Evolutionary conservation across 1,140 invertebrate genomes (phyloP).

Genomic region (Bombus huntii): DNA sequence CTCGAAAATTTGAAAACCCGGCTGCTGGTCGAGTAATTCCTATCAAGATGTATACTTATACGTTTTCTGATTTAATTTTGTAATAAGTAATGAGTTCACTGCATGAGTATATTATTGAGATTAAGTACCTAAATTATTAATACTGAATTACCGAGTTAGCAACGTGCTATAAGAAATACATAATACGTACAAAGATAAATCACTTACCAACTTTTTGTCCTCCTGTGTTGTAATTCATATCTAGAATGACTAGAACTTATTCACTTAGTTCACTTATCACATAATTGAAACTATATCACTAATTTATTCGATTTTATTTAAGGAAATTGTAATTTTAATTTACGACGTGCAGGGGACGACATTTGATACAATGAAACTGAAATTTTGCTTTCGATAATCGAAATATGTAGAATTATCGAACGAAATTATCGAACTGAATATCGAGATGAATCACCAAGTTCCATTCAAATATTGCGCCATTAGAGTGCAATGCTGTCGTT

Average conservation of each 20-base stretch:
- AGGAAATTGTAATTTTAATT: not conserved
- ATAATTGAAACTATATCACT: not conserved
- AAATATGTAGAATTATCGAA: conserved; percentile 12
- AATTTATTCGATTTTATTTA: not conserved
- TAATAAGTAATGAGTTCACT: not conserved
- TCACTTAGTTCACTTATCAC: not conserved
- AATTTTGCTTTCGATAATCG: not conserved
- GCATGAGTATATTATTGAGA: not conserved
- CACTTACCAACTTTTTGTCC: not conserved
- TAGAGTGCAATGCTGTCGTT: not conserved
- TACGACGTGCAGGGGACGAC: no score
- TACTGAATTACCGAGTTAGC: not conserved
- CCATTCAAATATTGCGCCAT: no score
- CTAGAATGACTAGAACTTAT: no score
- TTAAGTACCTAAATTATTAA: not conserved
- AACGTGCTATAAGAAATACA: not conserved
- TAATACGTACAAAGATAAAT: not conserved
- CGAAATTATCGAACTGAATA: conserved; percentile 6
- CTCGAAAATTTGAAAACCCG: conserved; percentile 74
- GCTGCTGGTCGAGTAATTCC: conserved; percentile 71
- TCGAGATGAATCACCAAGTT: no score
- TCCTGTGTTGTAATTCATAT: not conserved
- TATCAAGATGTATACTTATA: not conserved
- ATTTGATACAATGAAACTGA: not conserved
- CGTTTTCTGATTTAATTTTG: not conserved